These are phyloP conservation scores for Eupithecia tripunctaria DNA, from an alignment of 2,888 invertebrate species.

Conservation along the genomic window DNA sequence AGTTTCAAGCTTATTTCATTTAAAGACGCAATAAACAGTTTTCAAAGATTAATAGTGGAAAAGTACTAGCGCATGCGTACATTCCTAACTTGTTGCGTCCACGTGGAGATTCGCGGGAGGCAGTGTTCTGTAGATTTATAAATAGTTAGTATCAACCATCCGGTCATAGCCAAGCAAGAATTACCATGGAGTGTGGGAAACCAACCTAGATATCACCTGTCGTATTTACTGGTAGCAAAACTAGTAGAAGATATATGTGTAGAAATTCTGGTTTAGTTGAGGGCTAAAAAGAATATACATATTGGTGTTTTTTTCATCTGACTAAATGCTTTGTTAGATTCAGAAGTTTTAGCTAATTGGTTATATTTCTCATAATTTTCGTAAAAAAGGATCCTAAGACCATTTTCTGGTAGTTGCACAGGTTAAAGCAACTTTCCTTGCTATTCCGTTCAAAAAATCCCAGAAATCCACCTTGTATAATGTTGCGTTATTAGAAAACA, in stretches of 20 bases:
- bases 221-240: slow-evolving; percentile 22
- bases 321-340: neutral
- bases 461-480: too few species aligned
- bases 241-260: neutral
- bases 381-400: too few species aligned
- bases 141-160: slow-evolving; percentile 23
- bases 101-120: slow-evolving; percentile 56
- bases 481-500: neutral
- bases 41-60: slow-evolving; percentile 26
- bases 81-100: slow-evolving; percentile 75
- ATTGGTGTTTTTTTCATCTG: neutral
- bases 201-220: slow-evolving; percentile 53
- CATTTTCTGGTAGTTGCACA: too few species aligned
- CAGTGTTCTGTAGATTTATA: slow-evolving; percentile 13
- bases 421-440: too few species aligned
- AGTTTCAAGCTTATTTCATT: neutral
- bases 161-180: slow-evolving; percentile 17
- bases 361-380: too few species aligned
- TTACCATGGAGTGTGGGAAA: slow-evolving; percentile 53
- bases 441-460: too few species aligned
- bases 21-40: slow-evolving; percentile 15
- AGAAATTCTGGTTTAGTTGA: neutral
- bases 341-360: too few species aligned
- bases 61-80: slow-evolving; percentile 65
- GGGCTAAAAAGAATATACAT: neutral